These are phyloP conservation scores for Numenius phaeopus DNA, from an alignment of 2,797 vertebrate genomes.

Conservation along the genomic window DNA sequence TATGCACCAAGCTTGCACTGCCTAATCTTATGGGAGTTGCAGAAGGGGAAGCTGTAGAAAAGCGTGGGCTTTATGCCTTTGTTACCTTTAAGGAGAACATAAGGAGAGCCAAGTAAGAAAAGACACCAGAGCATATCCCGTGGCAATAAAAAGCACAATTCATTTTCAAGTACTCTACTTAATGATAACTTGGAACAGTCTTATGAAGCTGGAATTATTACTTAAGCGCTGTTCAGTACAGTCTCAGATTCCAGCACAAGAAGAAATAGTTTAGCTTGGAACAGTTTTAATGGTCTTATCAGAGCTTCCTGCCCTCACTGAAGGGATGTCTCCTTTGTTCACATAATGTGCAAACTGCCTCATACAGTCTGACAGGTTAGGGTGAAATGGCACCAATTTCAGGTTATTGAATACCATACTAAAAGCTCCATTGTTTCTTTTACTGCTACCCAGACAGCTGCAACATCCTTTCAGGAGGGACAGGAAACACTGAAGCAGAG, in stretches of 20 bases:
- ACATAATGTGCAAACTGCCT: slow-evolving; percentile 17
- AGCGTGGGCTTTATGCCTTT: background rate
- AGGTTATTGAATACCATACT: background rate
- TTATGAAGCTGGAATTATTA: slow-evolving; percentile 16
- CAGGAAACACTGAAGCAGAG: background rate
- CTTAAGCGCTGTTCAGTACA: background rate
- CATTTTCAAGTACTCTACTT: slow-evolving; percentile 2
- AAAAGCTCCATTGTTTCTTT: slow-evolving; percentile 1
- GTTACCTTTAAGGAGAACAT: slow-evolving; percentile 13
- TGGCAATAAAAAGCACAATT: slow-evolving; percentile 21
- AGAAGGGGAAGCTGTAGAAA: background rate
- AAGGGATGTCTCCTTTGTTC: slow-evolving; percentile 29
- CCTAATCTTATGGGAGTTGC: background rate
- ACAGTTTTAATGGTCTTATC: slow-evolving; percentile 24
- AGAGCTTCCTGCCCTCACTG: background rate
- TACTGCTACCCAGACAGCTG: slow-evolving; percentile 11
- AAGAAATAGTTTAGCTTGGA: slow-evolving; percentile 11
- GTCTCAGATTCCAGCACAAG: background rate
- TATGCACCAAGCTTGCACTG: background rate
- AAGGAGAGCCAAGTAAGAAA: background rate
- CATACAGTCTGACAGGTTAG: slow-evolving; percentile 4
- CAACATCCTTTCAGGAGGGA: background rate
- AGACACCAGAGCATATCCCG: background rate
- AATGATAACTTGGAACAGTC: slow-evolving; percentile 4
- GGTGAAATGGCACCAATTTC: slow-evolving; percentile 38